Percentiles rank a stretch among this genome's conserved stretches.
These are phyloP conservation scores for Zaprionus ornatus DNA, from an alignment of 1,140 invertebrate species.

Conservation along the genomic window DNA sequence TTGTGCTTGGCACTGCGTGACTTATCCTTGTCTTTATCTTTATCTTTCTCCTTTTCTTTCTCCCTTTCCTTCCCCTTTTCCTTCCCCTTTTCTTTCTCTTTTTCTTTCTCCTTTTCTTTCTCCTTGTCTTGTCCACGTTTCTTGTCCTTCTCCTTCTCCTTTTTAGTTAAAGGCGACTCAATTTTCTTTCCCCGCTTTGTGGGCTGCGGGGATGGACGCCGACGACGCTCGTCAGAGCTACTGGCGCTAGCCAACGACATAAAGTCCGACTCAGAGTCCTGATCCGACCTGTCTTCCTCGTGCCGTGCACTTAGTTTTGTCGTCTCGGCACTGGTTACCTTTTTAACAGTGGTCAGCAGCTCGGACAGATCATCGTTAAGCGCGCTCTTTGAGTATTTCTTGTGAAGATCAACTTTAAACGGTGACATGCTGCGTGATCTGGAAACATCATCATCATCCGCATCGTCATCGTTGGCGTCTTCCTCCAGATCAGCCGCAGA, in stretches of 20 bases:
- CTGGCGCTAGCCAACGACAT: constrained; percentile 63
- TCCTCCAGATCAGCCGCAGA: constrained; percentile 75
- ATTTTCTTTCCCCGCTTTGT: constrained; percentile 43
- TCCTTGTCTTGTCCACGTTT: constrained; percentile 10
- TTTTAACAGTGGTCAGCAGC: constrained; percentile 76
- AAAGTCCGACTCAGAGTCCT: constrained; percentile 69
- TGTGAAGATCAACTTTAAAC: constrained; percentile 83
- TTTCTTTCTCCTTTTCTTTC: constrained; percentile 43
- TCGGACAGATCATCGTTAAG: constrained; percentile 82
- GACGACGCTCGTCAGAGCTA: constrained; percentile 34
- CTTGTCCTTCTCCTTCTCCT: constrained; percentile 50
- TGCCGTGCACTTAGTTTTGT: constrained; percentile 64
- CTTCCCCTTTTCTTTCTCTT: constrained; percentile 16
- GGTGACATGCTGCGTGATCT: constrained; percentile 77
- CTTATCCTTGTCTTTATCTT: constrained; percentile 52
- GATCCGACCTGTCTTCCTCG: constrained; percentile 32
- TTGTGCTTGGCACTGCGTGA: constrained; percentile 56
- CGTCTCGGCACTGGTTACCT: constrained; percentile 59
- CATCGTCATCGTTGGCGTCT: constrained; percentile 50
- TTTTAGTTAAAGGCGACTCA: constrained; percentile 26
- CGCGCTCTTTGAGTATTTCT: constrained; percentile 84
- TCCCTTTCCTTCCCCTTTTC: constrained; percentile 38
- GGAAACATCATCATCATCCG: constrained; percentile 53
- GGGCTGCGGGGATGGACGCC: constrained; percentile 25
- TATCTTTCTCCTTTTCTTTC: constrained; percentile 40